phyloP scores from a whole-genome alignment of 1,140 invertebrate species.

The Conus ventricosus region DNA sequence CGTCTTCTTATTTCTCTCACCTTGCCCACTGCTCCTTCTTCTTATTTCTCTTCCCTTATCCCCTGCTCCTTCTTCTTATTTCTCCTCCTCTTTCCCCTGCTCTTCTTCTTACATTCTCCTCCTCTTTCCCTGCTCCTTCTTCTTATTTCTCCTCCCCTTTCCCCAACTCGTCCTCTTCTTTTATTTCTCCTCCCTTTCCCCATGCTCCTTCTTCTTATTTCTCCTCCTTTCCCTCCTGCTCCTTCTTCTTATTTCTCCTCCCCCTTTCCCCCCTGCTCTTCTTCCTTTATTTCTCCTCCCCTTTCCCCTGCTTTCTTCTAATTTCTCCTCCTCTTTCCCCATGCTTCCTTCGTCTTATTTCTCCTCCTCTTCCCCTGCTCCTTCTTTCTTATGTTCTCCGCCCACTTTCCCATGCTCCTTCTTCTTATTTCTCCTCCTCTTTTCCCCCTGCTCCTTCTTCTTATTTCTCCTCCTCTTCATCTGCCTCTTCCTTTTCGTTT shows the following conservation, averaged over 20 bases:
- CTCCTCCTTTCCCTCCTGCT: neutral
- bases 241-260: neutral
- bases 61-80: neutral
- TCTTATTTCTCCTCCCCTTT: neutral
- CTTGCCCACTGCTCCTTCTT: neutral
- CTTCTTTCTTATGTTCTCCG: too few species aligned
- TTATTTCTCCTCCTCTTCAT: too few species aligned
- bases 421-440: neutral
- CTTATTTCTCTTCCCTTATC: neutral
- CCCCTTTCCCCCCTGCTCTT: neutral
- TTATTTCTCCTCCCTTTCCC: too few species aligned
- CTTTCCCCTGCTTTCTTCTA: too few species aligned
- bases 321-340: neutral
- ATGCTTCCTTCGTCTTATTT: neutral
- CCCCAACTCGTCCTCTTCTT: neutral
- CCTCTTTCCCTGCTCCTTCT: neutral
- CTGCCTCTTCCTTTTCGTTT: too few species aligned
- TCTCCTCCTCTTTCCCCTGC: neutral
- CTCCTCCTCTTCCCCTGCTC: neutral
- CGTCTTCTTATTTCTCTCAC: too few species aligned
- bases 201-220: neutral
- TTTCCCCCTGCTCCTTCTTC: neutral
- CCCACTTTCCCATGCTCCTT: neutral
- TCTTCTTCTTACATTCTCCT: neutral
- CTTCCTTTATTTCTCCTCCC: too few species aligned